Conservation (phyloP, 2,113 vertebrate species). For the Xenotilapia leptura region DNA sequence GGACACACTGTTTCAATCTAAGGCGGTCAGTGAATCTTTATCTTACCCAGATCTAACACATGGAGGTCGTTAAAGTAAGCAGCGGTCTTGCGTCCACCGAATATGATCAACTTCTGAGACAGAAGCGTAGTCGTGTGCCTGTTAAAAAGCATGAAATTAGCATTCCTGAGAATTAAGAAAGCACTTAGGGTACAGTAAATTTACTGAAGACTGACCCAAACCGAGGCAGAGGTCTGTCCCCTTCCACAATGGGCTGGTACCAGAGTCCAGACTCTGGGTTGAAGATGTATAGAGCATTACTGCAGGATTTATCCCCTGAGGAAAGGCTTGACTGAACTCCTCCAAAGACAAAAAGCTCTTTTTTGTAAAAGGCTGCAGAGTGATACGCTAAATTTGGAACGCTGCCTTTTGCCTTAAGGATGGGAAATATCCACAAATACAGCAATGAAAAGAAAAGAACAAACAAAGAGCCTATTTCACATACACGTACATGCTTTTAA, state of each 20-base stretch:
- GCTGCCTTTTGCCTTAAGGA: conserved; percentile 76
- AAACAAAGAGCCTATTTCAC: neutral
- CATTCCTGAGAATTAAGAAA: neutral
- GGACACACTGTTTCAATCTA: neutral
- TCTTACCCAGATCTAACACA: conserved; percentile 81
- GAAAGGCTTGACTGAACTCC: conserved; percentile 68
- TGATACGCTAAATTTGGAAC: conserved; percentile 78
- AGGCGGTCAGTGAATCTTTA: neutral
- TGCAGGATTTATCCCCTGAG: conserved; percentile 64
- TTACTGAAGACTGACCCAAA: conserved; percentile 74
- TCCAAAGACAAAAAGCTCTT: conserved; percentile 85
- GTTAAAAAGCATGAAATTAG: neutral
- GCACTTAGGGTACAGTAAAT: neutral
- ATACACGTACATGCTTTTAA: neutral
- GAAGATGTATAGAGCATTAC: conserved; percentile 82
- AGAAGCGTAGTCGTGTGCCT: conserved; percentile 82
- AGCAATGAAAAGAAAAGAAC: neutral
- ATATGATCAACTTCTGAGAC: conserved; percentile 79
- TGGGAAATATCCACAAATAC: neutral
- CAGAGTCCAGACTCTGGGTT: conserved; percentile 86
- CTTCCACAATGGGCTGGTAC: conserved; percentile 88
- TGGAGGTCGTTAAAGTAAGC: conserved; percentile 81
- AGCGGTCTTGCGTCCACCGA: conserved; percentile 76
- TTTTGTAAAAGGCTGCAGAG: conserved; percentile 78
- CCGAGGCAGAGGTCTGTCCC: conserved; percentile 79